Percentiles rank a stretch among this genome's conserved stretches.
These are phyloP conservation scores for Artibeus jamaicensis DNA, from an alignment of 2,797 vertebrate species.

Conservation along the genomic window DNA sequence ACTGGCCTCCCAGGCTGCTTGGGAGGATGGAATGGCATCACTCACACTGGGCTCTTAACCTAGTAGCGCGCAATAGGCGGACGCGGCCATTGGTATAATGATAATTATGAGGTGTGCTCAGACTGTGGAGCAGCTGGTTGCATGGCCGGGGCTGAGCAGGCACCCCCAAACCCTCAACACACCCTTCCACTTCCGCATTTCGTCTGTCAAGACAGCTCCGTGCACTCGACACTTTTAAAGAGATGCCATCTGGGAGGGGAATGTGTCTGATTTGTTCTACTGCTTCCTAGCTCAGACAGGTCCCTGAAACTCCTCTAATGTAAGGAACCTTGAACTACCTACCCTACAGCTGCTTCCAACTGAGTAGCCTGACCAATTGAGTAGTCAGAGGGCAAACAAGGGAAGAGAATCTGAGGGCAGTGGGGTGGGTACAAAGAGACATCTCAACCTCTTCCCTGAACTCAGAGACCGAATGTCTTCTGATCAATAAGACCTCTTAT, in stretches of 20 bases:
- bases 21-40: neutral
- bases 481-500: neutral
- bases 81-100: neutral
- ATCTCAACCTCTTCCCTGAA: neutral
- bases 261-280: neutral
- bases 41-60: fast-evolving
- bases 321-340: neutral
- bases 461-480: neutral
- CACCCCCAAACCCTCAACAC: neutral
- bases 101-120: fast-evolving
- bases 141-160: neutral
- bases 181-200: no score
- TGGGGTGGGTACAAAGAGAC: neutral
- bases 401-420: neutral
- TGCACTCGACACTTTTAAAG: neutral
- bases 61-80: fast-evolving
- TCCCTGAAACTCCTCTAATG: no score
- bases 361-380: neutral
- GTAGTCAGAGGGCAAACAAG: neutral
- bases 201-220: neutral
- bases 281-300: neutral
- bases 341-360: neutral
- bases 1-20: no score
- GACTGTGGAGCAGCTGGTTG: fast-evolving
- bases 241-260: neutral